Evolutionary conservation across 2,113 vertebrate species (phyloP).

Genomic region (Nycticorax nycticorax): DNA sequence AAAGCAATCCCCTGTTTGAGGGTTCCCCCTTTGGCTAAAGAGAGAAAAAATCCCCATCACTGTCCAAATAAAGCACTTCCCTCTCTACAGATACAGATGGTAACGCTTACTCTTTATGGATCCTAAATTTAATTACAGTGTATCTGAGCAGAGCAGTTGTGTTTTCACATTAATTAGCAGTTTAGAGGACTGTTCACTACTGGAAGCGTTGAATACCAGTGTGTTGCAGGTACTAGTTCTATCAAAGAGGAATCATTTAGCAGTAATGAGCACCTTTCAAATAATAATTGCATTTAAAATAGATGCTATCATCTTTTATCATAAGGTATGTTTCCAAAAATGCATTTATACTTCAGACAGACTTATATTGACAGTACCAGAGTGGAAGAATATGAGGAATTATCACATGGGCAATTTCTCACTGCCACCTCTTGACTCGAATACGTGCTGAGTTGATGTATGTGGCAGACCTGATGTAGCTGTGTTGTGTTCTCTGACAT

Average conservation of each 20-base stretch:
- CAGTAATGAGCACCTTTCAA: constrained; percentile 57
- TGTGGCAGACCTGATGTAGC: background rate
- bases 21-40: background rate
- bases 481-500: background rate
- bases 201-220: background rate
- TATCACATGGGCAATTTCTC: background rate
- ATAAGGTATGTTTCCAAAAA: background rate
- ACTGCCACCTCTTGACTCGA: background rate
- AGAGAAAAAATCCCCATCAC: background rate
- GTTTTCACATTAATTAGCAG: constrained; percentile 43
- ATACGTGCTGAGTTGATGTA: background rate
- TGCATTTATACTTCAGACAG: constrained; percentile 11
- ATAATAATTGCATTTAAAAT: constrained; percentile 34
- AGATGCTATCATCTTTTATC: constrained; percentile 32
- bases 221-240: background rate
- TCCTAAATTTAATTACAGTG: constrained; percentile 29
- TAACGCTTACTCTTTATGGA: background rate
- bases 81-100: background rate
- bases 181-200: background rate
- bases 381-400: background rate
- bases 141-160: background rate
- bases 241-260: constrained; percentile 3
- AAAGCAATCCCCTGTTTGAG: background rate
- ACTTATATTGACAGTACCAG: background rate
- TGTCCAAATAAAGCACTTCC: background rate